Evolutionary conservation across 2,113 vertebrate genomes (phyloP), one percentile per base, ranked within the genome.

Genomic region (Melierax canorus): DNA sequence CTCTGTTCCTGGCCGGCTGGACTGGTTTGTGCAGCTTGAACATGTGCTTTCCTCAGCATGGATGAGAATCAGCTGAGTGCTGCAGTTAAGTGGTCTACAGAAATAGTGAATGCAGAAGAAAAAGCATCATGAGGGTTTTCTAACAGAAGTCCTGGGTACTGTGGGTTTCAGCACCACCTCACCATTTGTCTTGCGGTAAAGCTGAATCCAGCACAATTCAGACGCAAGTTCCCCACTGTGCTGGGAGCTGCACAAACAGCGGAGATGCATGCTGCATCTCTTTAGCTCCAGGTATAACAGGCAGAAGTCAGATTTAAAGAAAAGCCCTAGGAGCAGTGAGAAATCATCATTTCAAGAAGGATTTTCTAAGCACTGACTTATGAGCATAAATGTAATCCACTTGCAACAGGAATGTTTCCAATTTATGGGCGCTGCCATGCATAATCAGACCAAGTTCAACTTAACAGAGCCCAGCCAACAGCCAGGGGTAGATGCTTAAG

Each of bases 291-390:
- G n/a, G 45, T 14, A 9, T 3, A 50, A 59, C 30, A 58, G 48
- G 81, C 62, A 80, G 59, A 53, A 86, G 36, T 1, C 9, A 2
- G 38, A 38, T 91, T 80, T 66, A 69, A 86, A 88, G 79, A 58
- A 66, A 83, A 96, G 82, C 74, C 0, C 23, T 7, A 53, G 72
- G 48, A 94, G 68, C 55, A 46, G 75, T 12, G 75, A 88, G 88
- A 95, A 94, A 91, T 94, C 79, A 45, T 51, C 17, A 24, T 88
- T 93, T 88, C 68, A 74, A 34, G 66, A 48, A 30, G 69, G 58
- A 45, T 82, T 85, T 92, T 87, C 75, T 36, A n/a, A 86, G 68
- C 50, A 75, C 53, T 43, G 76, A 41, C 4, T 86, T 94, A 60
- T 2, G 21, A 87, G 30, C 56, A 10, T 4, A 15, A 76, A 34